These are phyloP conservation scores for Chamaea fasciata DNA, from an alignment of 2,113 vertebrate genomes.

Conservation along the genomic window DNA sequence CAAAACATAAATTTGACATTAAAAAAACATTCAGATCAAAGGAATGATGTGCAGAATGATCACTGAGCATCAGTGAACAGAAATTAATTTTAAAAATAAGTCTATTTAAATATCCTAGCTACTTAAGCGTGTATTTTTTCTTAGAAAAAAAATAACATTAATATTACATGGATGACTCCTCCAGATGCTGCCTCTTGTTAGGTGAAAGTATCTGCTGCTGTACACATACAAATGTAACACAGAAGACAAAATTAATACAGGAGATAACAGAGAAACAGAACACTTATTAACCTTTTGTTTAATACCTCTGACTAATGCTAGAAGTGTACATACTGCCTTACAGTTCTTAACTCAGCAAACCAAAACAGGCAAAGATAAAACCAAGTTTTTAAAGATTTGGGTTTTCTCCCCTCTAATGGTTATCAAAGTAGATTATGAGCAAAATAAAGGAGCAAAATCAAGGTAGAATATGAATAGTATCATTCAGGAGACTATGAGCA, in stretches of 20 bases:
- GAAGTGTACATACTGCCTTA: background rate
- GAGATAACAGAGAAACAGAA: background rate
- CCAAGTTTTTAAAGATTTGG: background rate
- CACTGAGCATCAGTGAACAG: background rate
- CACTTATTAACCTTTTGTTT: background rate
- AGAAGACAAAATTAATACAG: background rate
- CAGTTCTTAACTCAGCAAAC: background rate
- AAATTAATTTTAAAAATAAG: background rate
- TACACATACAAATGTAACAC: background rate
- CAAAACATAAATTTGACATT: background rate
- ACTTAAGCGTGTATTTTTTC: background rate
- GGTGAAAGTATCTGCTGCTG: background rate
- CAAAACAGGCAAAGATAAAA: background rate
- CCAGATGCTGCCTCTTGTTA: background rate
- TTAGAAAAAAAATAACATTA: background rate
- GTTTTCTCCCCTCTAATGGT: background rate
- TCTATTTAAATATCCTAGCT: background rate
- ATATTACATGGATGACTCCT: background rate
- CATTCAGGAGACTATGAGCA: background rate
- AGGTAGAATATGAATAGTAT: background rate
- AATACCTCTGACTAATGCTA: background rate
- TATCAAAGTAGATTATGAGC: background rate
- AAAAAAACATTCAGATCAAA: background rate
- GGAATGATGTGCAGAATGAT: background rate
- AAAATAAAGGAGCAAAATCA: background rate